These are phyloP conservation scores for Meloidogyne hapla DNA, from an alignment of 1,140 invertebrate species.

Conservation along the genomic window DNA sequence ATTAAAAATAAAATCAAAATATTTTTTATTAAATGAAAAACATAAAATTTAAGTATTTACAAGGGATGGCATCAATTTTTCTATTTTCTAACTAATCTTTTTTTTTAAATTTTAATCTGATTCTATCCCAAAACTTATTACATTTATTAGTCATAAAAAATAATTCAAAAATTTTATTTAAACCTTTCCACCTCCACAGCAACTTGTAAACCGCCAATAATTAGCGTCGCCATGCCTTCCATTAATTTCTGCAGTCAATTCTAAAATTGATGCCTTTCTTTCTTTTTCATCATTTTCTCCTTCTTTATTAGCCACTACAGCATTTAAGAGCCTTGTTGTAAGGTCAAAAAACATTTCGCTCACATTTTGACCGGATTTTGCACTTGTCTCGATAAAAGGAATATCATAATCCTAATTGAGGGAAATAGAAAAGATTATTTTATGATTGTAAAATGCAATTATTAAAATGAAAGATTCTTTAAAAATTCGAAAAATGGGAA, in stretches of 20 bases:
- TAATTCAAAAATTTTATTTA: too few relatives aligned
- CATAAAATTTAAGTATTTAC: too few relatives aligned
- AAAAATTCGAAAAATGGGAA: too few relatives aligned
- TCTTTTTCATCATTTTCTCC: background rate
- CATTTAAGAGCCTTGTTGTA: conserved; percentile 26
- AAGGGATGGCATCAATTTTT: too few relatives aligned
- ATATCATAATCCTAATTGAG: conserved; percentile 13
- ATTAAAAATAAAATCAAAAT: too few relatives aligned
- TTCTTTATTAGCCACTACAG: background rate
- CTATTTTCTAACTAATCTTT: too few relatives aligned
- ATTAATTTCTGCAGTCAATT: conserved; percentile 7
- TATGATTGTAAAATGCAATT: background rate
- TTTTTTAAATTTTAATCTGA: too few relatives aligned
- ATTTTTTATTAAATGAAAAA: too few relatives aligned
- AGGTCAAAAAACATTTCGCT: conserved; percentile 55
- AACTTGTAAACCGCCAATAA: background rate
- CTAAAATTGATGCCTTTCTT: background rate
- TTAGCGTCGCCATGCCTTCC: background rate
- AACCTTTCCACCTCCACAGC: background rate
- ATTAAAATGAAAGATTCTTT: too few relatives aligned
- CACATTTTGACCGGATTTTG: conserved; percentile 62
- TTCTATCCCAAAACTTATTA: too few relatives aligned
- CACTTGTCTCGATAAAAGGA: conserved; percentile 58
- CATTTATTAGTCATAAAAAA: too few relatives aligned
- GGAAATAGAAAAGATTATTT: background rate